Base-by-base conservation (phyloP, 2,113 vertebrate species). In the Hemiprocne comata region DNA sequence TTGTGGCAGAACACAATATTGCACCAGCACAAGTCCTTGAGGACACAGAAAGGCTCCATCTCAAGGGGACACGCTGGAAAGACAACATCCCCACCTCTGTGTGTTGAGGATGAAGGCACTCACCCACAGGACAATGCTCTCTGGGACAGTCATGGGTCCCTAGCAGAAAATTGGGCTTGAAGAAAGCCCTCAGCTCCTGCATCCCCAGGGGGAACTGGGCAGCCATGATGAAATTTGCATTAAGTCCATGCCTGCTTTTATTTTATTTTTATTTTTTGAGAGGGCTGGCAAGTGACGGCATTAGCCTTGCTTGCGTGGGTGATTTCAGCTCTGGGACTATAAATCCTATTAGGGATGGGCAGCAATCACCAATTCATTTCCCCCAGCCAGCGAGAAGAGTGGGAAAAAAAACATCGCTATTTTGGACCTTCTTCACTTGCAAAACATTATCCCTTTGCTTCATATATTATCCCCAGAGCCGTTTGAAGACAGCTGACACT, bases 281-380 rank as follows among this genome's bases (percentile, higher is more conserved):
- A 82, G 23, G 69, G 42, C 61, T 90, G 82, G 66, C 62, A 73
- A 94, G 55, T 75, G 83, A 73, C 0, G 0, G 69, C 34, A 53
- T 91, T 94, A 93, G 78, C 48, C 40, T 85, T 64, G 36, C 55
- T 70, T 53, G 13, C 77, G 62, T 84, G 64, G 55, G 66, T 93
- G 92, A 85, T 96, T 95, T 81, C 69, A 61, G 55, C 61, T 92
- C 80, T 74, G 66, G 14, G 61, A 94, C 67, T 54, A 74, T n/a
- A 87, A 89, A 92, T 93, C 78, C 93, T 84, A 21, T 79, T 71
- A 93, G 86, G 62, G 55, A 86, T 96, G 62, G 87, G 53, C 62
- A 94, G 67, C 91, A 71, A 54, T 69, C 76, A 77, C 55, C 13
- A 2, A 81, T 75, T 91, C 40, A 58, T 91, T 87, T 97, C 75